Evolutionary conservation across 53 echinoderm and acorn worm species (phyloP).

Genomic region (Luidia sarsii): DNA sequence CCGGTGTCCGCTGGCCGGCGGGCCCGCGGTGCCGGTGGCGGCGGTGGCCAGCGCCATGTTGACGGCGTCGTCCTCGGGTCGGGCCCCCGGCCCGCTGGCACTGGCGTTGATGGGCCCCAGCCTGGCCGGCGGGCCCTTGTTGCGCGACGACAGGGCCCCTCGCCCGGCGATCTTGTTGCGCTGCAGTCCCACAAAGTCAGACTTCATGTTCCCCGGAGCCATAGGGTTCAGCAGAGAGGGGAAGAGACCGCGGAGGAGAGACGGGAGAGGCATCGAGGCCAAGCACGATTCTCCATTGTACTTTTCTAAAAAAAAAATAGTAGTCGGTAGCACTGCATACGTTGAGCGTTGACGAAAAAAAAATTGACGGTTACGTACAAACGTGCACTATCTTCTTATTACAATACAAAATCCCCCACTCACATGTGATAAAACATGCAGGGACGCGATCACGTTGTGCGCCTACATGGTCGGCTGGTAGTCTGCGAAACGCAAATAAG

Average conservation of each 20-base stretch:
- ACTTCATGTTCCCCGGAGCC: conserved; percentile 98
- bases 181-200: conserved; percentile 89
- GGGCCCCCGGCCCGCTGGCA: conserved; percentile 16
- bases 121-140: conserved; percentile 41
- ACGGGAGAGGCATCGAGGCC: conserved; percentile 7
- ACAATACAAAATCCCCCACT: background rate
- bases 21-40: background rate
- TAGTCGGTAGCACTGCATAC: too few species aligned
- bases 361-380: background rate
- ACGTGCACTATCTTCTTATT: background rate
- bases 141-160: conserved; percentile 71
- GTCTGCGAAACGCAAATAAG: background rate
- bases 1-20: background rate
- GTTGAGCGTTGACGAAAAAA: too few species aligned
- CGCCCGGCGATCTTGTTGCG: conserved; percentile 76
- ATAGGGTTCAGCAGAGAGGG: conserved; percentile 66
- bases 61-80: background rate
- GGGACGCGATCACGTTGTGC: background rate
- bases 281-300: conserved; percentile 39
- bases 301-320: too few species aligned
- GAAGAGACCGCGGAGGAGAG: conserved; percentile 37
- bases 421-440: conserved; percentile 34
- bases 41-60: conserved; percentile 54
- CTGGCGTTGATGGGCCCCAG: conserved; percentile 54
- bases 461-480: background rate